Evolutionary conservation across 23 tunicate genomes (phyloP).

Genomic region (Diplosoma virens): DNA sequence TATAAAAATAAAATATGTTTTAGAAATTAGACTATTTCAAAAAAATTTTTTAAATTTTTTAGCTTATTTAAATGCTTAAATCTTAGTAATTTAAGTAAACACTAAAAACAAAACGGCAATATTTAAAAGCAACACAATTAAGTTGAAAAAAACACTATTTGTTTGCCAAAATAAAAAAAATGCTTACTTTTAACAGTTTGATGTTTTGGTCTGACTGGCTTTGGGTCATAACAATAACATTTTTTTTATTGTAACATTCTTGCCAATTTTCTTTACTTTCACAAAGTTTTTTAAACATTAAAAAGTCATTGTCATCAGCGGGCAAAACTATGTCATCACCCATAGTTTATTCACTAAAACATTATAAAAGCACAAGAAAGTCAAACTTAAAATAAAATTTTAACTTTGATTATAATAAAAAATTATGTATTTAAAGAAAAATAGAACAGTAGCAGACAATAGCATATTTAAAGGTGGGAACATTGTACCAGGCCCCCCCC

Average conservation of each 20-base stretch:
- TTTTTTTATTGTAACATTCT: constrained; percentile 75
- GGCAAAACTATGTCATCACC: constrained; percentile 59
- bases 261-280: constrained; percentile 54
- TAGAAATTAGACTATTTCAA: no score
- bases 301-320: constrained; percentile 84
- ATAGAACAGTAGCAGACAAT: no score
- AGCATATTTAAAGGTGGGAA: no score
- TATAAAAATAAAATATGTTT: no score
- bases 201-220: constrained; percentile 55
- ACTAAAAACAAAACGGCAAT: neutral
- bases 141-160: no score
- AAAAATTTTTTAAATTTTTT: neutral
- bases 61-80: neutral
- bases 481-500: no score
- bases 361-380: no score
- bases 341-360: no score
- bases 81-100: neutral
- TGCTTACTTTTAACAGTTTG: constrained; percentile 61
- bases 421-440: no score
- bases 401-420: no score
- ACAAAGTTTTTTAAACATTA: constrained; percentile 65
- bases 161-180: no score
- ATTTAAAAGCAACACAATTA: neutral
- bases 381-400: no score
- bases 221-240: constrained; percentile 62